Base-by-base conservation (phyloP, 2,113 vertebrate species). In the Odocoileus virginianus region DNA sequence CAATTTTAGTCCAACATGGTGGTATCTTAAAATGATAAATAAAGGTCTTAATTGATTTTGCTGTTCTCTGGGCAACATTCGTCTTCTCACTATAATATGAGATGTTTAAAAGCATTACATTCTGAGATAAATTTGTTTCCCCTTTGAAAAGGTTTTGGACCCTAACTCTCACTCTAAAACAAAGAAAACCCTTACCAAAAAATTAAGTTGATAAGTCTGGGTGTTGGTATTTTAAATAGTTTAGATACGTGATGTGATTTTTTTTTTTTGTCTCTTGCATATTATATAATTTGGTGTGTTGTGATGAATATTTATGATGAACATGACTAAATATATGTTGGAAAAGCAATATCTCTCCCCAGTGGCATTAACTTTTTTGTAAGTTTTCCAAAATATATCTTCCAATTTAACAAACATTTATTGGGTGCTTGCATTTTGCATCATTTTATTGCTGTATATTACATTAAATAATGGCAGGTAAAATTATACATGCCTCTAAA, bases 241-340 rank as follows among this genome's bases (percentile, higher is more conserved):
- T 91, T 52, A 58, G 79, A 61, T 94, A 40, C 40, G 17, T 85
- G 45, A 21, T 47, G 50, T 83, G 64, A 47, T 40, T 40, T 74
- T 76, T 89, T 96, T 86, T 95, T 40, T 57, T 60, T 88, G 50
- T 85, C n/a, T 96, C 28, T 74, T 67, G 60, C 58, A 11, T 78
- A 61, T 50, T 79, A 57, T 47, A 43, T 95, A 84, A 82, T 92
- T 85, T 94, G 81, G 16, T 54, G 58, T 83, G 25, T 57, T 87
- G 43, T 92, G 58, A 76, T 94, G 84, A 90, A 52, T 97, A 55
- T 95, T 94, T 95, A 79, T 95, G n/a, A 86, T 43, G 90, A 71
- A 64, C 74, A 23, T 83, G 87, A 89, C 76, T 74, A 92, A 74
- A 87, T 93, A 90, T 76, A 81, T 52, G 74, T 76, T 97, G 71